These are phyloP conservation scores for Antidorcas marsupialis DNA, from an alignment of 2,113 vertebrate genomes.

Conservation along the genomic window DNA sequence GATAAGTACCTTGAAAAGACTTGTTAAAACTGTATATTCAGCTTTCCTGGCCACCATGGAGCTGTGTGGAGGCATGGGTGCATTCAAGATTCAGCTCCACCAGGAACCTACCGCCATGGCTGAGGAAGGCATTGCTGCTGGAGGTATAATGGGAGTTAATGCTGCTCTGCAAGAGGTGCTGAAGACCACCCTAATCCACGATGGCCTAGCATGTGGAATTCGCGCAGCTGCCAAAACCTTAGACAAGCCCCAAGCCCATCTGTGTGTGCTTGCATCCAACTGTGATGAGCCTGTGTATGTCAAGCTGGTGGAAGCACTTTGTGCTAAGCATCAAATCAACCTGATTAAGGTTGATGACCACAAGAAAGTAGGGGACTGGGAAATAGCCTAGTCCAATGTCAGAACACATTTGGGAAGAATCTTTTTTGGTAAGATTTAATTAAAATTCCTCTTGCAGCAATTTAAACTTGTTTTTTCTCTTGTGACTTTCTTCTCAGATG, in stretches of 20 bases:
- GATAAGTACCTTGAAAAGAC: not conserved
- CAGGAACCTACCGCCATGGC: not conserved
- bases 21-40: not conserved
- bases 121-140: not conserved
- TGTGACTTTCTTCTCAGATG: not conserved
- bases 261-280: not conserved
- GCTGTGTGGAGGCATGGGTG: not conserved
- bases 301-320: not conserved
- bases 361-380: not conserved
- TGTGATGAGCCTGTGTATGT: not conserved
- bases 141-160: not conserved
- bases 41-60: not conserved
- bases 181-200: not conserved
- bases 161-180: not conserved
- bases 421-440: not conserved
- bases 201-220: not conserved
- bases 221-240: not conserved
- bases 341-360: not conserved
- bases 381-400: not conserved
- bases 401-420: not conserved
- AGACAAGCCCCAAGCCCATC: not conserved
- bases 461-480: not conserved
- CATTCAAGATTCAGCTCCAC: not conserved
- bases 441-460: not conserved
- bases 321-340: not conserved